Base-by-base conservation (phyloP, 2,113 vertebrate species). In the Ameiurus melas region DNA sequence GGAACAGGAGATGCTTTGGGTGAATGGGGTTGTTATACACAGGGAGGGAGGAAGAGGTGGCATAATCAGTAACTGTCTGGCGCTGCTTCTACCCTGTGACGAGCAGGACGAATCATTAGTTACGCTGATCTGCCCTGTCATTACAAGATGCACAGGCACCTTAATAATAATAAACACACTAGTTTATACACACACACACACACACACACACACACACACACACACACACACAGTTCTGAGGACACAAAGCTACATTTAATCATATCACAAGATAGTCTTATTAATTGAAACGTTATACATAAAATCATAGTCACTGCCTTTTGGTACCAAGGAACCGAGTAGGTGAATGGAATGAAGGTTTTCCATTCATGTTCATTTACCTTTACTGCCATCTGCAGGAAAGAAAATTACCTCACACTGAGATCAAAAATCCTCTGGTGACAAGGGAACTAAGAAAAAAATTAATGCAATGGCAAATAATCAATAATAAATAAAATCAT, bases 351-450 rank as follows among this genome's bases (percentile, higher is more conserved):
- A 80, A 55, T 57, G 27, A 80, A 66, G 30, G 25, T 22, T 47
- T n/a, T 60, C 6, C 9, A 71, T 22, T 25, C 22, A 75, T 55
- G 64, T 73, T 71, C 30, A 70, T 47, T 73, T 57, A 83, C 43
- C 77, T 27, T 85, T 88, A 91, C 83, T 88, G 90, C 93, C 93
- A 90, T 90, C 94, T 92, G 5, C 87, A 93, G 94, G 94, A 82
- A 36, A 58, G 0, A 70, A 36, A n/a, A 14, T 39, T 39, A 27
- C 30, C 53, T 88, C 39, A 62, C 81, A 83, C 62, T 62, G 43
- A 30, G 27, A 22, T 25, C 8, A 22, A 77, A 27, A 53, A 19
- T 20, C 36, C 8, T 79, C 2, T 64, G 73, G 20, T 51, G 36
- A 78, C 58, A 64, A 33, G 25, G 39, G 39, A 36, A 43, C 20